Base-by-base conservation (phyloP, 1,140 invertebrate genomes). In the Melitaea cinxia region DNA sequence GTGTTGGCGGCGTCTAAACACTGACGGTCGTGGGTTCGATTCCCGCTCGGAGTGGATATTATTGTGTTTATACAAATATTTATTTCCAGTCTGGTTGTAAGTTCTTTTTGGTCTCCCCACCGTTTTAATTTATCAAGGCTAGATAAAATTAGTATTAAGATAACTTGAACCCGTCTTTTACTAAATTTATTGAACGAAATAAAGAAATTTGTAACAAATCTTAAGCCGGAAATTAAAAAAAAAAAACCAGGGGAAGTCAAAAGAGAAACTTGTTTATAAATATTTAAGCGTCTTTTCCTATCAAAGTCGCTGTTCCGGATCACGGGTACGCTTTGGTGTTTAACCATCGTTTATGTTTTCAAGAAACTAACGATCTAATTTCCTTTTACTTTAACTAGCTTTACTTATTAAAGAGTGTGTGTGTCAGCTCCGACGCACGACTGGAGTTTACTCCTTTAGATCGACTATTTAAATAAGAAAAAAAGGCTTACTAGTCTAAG, bases 351-450 rank as follows among this genome's bases (percentile, higher is more conserved):
- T 17, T 47, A 23, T 47, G 21, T 47, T 19, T 47, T 17, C 12
- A 4, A 17, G 42, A 12, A 47, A 24, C 42, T 47, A 42, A 42
- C 37, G 21, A 21, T 9, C 17, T 21, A 21, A 19, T 21, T 23
- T 4, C 17, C 23, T 12, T 47, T 47, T 47, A 21, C 42, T 45
- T 6, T 10, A 45, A 7, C 39, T 19, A 24, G 42, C 19, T 42
- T 42, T 15, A 42, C 14, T 23, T 23, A 47, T n/a, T 47, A 47
- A 47, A 21, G 23, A 23, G 42, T 10, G n/a, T 54, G 26, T 54
- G 24, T 54, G 52, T 30, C 52, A 33, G 30, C 21, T 33, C 52
- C 26, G 52, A 54, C 26, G 30, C 52, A 54, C 52, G 47, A 50
- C 47, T 50, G 47, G 47, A 54, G 52, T 33, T 33, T 33, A 54